Evolutionary conservation across 1,140 invertebrate species (phyloP).

Genomic region (Centruroides sculpturatus): DNA sequence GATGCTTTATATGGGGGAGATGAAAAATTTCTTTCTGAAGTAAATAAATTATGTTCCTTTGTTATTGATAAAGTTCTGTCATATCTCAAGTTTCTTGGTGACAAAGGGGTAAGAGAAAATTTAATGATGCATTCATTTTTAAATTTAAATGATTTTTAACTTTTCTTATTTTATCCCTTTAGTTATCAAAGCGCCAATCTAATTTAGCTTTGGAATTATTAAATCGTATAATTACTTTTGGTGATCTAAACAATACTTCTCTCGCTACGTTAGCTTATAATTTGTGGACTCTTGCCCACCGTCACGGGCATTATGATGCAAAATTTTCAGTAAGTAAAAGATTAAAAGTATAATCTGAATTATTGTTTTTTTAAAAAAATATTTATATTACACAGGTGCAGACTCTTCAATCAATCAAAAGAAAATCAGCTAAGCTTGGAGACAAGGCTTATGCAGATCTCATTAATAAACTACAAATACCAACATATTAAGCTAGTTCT

Average conservation of each 20-base stretch:
- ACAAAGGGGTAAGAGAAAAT: conserved; percentile 25
- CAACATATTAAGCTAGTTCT: too few relatives aligned
- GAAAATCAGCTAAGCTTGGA: too few relatives aligned
- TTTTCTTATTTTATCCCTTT: conserved; percentile 10
- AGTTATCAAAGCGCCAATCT: conserved; percentile 32
- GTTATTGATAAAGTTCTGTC: conserved; percentile 60
- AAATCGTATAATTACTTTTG: conserved; percentile 49
- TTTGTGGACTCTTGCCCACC: conserved; percentile 60
- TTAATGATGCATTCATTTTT: background rate
- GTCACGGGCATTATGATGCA: conserved; percentile 37
- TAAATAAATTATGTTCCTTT: conserved; percentile 59
- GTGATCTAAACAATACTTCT: conserved; percentile 42
- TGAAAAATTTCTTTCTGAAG: conserved; percentile 63
- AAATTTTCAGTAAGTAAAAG: conserved; percentile 32
- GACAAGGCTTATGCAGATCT: too few relatives aligned
- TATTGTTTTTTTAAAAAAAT: too few relatives aligned
- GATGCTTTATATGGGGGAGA: conserved; percentile 83
- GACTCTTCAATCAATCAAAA: too few relatives aligned
- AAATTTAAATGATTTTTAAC: background rate
- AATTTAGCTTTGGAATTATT: conserved; percentile 55
- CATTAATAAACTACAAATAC: too few relatives aligned
- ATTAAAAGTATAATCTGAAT: background rate
- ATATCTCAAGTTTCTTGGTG: conserved; percentile 40
- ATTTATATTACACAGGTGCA: too few relatives aligned
- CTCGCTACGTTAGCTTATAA: conserved; percentile 52